These are phyloP conservation scores for Mystacornis crossleyi DNA, from an alignment of 2,113 vertebrate genomes.

Conservation along the genomic window DNA sequence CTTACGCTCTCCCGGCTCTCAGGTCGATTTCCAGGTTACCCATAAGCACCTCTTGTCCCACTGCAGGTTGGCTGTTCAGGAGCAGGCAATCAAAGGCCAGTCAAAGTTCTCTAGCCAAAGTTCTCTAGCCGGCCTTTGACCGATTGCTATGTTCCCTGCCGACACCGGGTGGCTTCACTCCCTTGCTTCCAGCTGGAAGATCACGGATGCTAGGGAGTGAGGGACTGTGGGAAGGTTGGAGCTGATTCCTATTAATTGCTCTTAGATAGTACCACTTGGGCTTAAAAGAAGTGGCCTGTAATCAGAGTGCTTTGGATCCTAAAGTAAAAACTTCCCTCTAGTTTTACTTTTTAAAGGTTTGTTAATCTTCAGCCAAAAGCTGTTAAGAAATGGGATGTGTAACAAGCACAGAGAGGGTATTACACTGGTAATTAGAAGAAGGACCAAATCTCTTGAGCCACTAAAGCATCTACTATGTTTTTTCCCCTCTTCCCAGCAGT, in stretches of 20 bases:
- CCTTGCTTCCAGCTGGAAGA: not conserved
- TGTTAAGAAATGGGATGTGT: not conserved
- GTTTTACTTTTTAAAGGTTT: not conserved
- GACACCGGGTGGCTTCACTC: not conserved
- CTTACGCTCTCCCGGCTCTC: not conserved
- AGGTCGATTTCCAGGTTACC: not conserved
- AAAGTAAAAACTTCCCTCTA: not conserved
- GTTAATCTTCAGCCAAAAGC: not conserved
- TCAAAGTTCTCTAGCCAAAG: too few species aligned
- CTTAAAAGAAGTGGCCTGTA: not conserved
- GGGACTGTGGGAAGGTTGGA: not conserved
- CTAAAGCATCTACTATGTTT: not conserved
- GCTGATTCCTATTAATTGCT: not conserved
- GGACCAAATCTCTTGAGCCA: not conserved
- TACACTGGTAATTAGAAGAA: not conserved
- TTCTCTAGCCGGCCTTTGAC: not conserved
- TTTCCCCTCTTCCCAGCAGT: not conserved
- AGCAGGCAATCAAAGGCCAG: too few species aligned
- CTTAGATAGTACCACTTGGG: fast-evolving
- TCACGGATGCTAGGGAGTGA: not conserved
- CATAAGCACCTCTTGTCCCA: fast-evolving
- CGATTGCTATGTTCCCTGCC: fast-evolving
- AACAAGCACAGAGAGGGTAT: not conserved
- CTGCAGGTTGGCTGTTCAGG: not conserved
- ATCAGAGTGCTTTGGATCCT: not conserved